Conservation (phyloP, 2,113 vertebrate species). For the Osmerus eperlanus region DNA sequence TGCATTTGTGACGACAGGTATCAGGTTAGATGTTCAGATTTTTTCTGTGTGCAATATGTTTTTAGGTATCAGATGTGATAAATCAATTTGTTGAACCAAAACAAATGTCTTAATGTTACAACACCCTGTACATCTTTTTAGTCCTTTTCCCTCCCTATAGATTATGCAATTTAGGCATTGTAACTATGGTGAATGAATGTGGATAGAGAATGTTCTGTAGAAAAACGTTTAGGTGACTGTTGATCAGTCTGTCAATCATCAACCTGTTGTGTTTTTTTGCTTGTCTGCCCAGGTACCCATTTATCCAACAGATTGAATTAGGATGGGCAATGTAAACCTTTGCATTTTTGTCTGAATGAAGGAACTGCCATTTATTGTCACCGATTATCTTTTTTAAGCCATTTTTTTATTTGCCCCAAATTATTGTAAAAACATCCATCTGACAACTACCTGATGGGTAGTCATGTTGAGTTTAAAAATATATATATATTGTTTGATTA, state of each 20-base stretch:
- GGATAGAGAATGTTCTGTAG: background rate
- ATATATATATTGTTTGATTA: no score
- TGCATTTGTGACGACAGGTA: slow-evolving; percentile 15
- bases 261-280: slow-evolving; percentile 10
- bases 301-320: no score
- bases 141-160: background rate
- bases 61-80: background rate
- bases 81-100: background rate
- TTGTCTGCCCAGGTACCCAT: background rate
- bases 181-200: background rate
- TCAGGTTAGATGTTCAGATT: background rate
- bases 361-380: no score
- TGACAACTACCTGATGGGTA: no score
- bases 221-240: slow-evolving; percentile 41
- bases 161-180: background rate
- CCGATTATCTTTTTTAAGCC: no score
- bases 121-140: background rate
- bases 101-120: background rate
- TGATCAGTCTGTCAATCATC: slow-evolving; percentile 45
- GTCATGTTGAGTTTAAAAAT: no score
- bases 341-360: no score
- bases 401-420: no score
- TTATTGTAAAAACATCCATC: no score
- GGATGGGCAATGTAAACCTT: no score
- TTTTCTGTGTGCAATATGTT: slow-evolving; percentile 29